phyloP scores from a whole-genome alignment of 2,888 invertebrate species.

The Nowickia ferox region DNA sequence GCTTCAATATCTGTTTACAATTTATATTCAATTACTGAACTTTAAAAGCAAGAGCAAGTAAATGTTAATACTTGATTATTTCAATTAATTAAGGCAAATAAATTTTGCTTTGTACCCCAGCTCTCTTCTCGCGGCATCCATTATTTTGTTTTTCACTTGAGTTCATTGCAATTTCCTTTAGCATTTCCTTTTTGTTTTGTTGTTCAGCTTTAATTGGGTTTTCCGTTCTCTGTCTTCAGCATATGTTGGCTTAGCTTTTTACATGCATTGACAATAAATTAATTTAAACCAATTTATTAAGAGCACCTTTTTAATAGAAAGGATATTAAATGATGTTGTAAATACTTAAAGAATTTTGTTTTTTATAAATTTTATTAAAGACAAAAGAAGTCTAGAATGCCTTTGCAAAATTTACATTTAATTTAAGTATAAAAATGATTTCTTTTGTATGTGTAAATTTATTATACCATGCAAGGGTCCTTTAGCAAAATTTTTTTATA shows the following conservation, averaged over 20 bases:
- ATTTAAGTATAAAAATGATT: not conserved
- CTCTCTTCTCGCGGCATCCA: not conserved
- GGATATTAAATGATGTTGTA: not conserved
- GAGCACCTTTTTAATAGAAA: not conserved
- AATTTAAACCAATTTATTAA: constrained; percentile 27
- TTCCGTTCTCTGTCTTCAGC: constrained; percentile 22
- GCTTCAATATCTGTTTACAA: not conserved
- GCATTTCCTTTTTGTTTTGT: not conserved
- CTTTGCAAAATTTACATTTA: not conserved
- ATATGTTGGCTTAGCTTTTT: constrained; percentile 22
- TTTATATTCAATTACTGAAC: not conserved
- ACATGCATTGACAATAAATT: constrained; percentile 27
- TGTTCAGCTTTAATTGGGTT: constrained; percentile 40
- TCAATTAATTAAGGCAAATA: constrained; percentile 40
- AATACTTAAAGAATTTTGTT: not conserved
- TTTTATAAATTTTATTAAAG: not conserved
- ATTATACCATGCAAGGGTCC: not conserved
- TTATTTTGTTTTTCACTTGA: not conserved
- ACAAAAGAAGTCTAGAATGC: too few species aligned
- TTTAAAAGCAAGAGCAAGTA: not conserved
- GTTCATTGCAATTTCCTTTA: constrained; percentile 34
- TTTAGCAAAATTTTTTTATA: not conserved
- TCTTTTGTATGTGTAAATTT: not conserved
- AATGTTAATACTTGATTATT: constrained; percentile 24
- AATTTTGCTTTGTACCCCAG: not conserved